A percentile compares a stretch with the other conserved stretches of the same genome.
phyloP scores from a whole-genome alignment of 1,140 invertebrate species.

The Heterodera carotae region DNA sequence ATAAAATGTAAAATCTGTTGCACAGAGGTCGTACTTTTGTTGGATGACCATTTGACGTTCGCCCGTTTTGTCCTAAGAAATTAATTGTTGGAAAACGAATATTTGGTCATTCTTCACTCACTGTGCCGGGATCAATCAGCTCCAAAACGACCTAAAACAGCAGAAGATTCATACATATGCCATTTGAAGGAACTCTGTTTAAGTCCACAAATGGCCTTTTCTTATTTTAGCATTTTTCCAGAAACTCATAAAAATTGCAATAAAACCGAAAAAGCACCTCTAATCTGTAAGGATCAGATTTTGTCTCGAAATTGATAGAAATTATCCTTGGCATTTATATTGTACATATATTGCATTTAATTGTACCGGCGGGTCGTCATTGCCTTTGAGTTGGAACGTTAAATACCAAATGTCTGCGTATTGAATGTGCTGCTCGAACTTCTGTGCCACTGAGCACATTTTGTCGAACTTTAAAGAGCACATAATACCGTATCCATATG shows the following conservation, averaged over 20 bases:
- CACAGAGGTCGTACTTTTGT: slow-evolving; percentile 5
- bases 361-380: background rate
- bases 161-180: no score
- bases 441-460: slow-evolving; percentile 23
- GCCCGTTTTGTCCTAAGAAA: slow-evolving; percentile 26
- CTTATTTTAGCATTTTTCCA: no score
- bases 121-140: slow-evolving; percentile 39
- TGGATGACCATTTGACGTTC: slow-evolving; percentile 44
- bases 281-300: no score
- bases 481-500: background rate
- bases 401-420: slow-evolving; percentile 39
- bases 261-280: no score
- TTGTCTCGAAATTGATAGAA: no score
- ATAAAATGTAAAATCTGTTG: background rate
- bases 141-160: slow-evolving; percentile 22
- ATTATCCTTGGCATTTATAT: no score
- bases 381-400: slow-evolving; percentile 27
- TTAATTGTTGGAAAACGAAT: slow-evolving; percentile 12
- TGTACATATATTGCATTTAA: background rate
- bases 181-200: no score
- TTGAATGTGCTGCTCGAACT: slow-evolving; percentile 41
- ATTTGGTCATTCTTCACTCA: slow-evolving; percentile 13
- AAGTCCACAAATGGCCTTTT: no score
- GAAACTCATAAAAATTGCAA: no score
- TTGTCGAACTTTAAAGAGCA: slow-evolving; percentile 38